These are phyloP conservation scores for Corythornis vintsioides DNA, from an alignment of 2,113 vertebrate species.

Conservation along the genomic window DNA sequence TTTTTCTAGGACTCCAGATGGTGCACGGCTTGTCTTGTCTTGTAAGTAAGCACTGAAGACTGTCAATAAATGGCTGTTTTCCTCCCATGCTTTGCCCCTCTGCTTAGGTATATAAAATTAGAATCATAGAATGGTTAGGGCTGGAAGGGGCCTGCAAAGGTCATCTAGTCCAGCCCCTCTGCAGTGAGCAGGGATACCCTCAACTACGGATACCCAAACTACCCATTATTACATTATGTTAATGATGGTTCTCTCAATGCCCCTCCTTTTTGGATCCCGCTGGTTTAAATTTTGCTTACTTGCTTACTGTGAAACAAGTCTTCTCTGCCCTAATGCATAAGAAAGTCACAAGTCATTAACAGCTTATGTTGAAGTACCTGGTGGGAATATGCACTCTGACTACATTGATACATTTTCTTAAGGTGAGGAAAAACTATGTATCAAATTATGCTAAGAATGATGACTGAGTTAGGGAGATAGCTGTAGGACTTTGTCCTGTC, in stretches of 20 bases:
- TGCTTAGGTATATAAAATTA: slow-evolving; percentile 54
- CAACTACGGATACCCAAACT: too few species aligned
- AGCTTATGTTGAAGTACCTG: slow-evolving; percentile 62
- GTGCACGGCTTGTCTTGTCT: slow-evolving; percentile 44
- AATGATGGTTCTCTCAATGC: slow-evolving; percentile 41
- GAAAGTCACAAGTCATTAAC: slow-evolving; percentile 77
- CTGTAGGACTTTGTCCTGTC: not conserved
- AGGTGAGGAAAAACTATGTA: slow-evolving; percentile 34
- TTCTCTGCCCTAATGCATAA: slow-evolving; percentile 53
- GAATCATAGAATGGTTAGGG: too few species aligned
- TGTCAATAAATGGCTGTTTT: slow-evolving; percentile 41
- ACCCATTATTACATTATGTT: not conserved
- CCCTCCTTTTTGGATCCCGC: slow-evolving; percentile 42
- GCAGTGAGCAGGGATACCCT: too few species aligned
- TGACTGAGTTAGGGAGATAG: not conserved
- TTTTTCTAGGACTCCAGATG: slow-evolving; percentile 31
- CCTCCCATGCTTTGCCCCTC: slow-evolving; percentile 12
- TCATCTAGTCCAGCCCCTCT: too few species aligned
- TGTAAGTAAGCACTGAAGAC: slow-evolving; percentile 27
- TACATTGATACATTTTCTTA: slow-evolving; percentile 50
- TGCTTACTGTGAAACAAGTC: slow-evolving; percentile 36
- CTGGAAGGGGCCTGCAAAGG: too few species aligned
- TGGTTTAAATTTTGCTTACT: slow-evolving; percentile 74
- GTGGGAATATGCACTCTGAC: slow-evolving; percentile 62
- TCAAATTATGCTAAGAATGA: slow-evolving; percentile 25